A percentile compares a stretch with the other conserved stretches of the same genome.
phyloP scores from a whole-genome alignment of 2,797 vertebrate species.

The Scolopax rusticola region DNA sequence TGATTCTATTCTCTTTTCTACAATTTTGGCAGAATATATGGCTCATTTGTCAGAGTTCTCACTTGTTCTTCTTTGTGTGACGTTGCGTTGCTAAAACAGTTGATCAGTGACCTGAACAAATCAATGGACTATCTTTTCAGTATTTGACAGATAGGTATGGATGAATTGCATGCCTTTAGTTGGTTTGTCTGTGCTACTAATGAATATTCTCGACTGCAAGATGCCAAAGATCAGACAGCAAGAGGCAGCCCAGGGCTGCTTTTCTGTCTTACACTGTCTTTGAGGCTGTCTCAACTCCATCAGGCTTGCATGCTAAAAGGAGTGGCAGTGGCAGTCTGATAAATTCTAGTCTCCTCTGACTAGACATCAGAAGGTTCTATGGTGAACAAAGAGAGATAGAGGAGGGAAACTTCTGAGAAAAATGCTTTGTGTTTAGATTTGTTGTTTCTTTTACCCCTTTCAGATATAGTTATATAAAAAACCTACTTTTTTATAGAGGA shows the following conservation, averaged over 20 bases:
- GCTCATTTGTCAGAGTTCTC: conserved; percentile 14
- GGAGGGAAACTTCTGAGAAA: neutral
- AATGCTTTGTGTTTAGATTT: neutral
- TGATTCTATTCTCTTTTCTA: neutral
- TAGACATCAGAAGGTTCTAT: neutral
- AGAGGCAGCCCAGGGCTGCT: neutral
- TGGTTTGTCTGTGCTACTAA: conserved; percentile 5
- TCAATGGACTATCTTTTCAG: conserved; percentile 55
- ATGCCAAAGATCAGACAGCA: neutral
- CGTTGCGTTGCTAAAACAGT: conserved; percentile 25
- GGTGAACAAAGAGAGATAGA: neutral
- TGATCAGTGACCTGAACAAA: conserved; percentile 55
- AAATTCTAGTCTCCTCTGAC: conserved; percentile 2
- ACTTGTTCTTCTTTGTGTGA: conserved; percentile 34
- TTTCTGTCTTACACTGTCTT: neutral
- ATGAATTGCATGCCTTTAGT: conserved; percentile 5
- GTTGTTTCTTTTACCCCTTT: neutral
- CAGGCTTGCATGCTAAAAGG: neutral
- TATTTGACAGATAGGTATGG: conserved; percentile 39
- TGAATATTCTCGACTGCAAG: conserved; percentile 1
- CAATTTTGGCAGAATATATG: neutral
- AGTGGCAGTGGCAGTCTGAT: neutral
- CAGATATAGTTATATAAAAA: neutral
- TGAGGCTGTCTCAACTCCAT: neutral
- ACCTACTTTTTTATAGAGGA: neutral